Evolutionary conservation across 1,140 invertebrate species (phyloP), one percentile per base, ranked within the genome.

Genomic region (silkworm (Bombyx mori)): DNA sequence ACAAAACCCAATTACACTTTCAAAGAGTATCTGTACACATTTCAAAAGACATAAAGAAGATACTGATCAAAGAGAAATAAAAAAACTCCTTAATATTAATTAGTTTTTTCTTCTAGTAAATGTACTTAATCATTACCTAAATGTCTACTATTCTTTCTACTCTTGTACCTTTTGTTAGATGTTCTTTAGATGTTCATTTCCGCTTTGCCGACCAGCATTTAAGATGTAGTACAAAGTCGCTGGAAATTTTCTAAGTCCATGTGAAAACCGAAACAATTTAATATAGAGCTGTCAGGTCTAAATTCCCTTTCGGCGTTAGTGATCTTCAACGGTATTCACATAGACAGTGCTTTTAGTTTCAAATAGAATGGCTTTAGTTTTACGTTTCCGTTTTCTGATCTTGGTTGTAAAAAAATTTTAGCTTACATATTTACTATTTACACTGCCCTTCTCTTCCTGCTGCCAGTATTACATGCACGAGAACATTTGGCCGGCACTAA

Each of bases 161-260:
- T 59, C 46, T 18, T 57, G 56, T 61, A 52, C 64, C 46, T 61
- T 54, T 56, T 57, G 46, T 55, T 69, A 71, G 63, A 71, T 60
- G 65, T 69, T 67, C 56, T 68, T 63, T 60, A 62, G 56, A 42
- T 61, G 46, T 47, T 60, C 62, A 60, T 58, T 60, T 61, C 66
- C 63, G 74, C 74, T 77, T 75, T 63, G 70, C 74, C 67, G 62
- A 73, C 72, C 72, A 77, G 72, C 72, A 62, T 63, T 61, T 55
- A 62, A 64, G 60, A 56, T 55, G 43, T 65, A 53, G 60, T 56
- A 66, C 45, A 52, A 46, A 55, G 58, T 68, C 57, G 70, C 70
- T 74, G 70, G 66, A 60, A 45, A 57, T 56, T 63, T 57, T 35
- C 22, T 1, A 3, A 18, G 8, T 7, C 48, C 7, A 49, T 49